Percentiles rank a stretch among this genome's conserved stretches.
Conservation (phyloP, 2,888 invertebrate genomes). For the Agrochola macilenta region DNA sequence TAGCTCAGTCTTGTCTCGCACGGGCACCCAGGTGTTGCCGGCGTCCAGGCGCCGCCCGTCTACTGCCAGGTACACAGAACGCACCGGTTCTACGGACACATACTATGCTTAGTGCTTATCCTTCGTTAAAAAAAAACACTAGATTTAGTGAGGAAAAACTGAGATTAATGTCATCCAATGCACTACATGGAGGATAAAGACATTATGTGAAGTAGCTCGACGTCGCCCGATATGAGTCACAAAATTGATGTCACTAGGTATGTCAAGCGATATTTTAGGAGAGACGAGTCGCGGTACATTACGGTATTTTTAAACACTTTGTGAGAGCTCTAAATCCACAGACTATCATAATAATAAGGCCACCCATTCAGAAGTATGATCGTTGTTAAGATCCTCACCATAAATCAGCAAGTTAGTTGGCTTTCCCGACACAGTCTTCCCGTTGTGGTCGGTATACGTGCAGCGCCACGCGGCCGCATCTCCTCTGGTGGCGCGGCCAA, state of each 20-base stretch:
- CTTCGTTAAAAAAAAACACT: neutral
- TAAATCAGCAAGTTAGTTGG: conserved; percentile 83
- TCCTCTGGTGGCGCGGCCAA: conserved; percentile 87
- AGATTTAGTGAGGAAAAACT: neutral
- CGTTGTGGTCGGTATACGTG: conserved; percentile 91
- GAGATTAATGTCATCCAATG: neutral
- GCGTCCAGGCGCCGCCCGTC: conserved; percentile 96
- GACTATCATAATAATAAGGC: too few species aligned
- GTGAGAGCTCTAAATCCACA: neutral
- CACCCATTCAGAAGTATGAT: neutral
- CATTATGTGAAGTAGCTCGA: neutral
- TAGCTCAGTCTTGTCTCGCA: conserved; percentile 95
- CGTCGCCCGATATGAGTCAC: neutral
- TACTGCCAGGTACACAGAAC: conserved; percentile 96
- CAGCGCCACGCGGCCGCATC: conserved; percentile 94
- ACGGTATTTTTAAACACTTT: neutral
- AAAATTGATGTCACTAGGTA: neutral
- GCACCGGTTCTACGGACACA: conserved; percentile 93
- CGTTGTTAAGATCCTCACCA: conserved; percentile 67
- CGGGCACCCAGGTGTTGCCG: conserved; percentile 96
- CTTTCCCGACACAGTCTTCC: conserved; percentile 90
- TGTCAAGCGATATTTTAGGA: neutral
- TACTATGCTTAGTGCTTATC: neutral
- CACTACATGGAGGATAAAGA: neutral
- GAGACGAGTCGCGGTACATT: neutral